Percentiles rank a stretch among this genome's conserved stretches.
Evolutionary conservation across 2,888 invertebrate genomes (phyloP).

Genomic region (Cheilosia urbana): DNA sequence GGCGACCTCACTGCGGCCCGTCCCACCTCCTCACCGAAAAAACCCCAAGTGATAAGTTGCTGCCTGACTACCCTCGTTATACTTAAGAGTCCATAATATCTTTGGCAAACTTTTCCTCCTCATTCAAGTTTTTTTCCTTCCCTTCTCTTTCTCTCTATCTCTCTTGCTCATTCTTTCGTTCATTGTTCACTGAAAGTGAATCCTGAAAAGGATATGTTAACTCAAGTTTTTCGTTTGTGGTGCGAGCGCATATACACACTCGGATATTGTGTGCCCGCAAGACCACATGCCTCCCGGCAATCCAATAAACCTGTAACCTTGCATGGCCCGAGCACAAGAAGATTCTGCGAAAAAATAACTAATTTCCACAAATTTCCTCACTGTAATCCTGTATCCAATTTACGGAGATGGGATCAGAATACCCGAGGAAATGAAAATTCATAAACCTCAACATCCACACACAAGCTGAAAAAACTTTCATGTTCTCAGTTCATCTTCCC

Average conservation of each 20-base stretch:
- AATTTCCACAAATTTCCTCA: conserved; percentile 75
- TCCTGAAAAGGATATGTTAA: conserved; percentile 67
- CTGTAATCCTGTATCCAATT: conserved; percentile 75
- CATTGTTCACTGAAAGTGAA: conserved; percentile 29
- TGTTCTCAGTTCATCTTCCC: conserved; percentile 9
- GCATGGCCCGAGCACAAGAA: neutral
- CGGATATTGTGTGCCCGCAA: conserved; percentile 41
- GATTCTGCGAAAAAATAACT: conserved; percentile 57
- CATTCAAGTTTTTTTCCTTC: conserved; percentile 42
- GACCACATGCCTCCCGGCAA: conserved; percentile 67
- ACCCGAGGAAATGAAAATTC: conserved; percentile 75
- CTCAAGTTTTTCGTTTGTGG: conserved; percentile 51
- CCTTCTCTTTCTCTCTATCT: neutral
- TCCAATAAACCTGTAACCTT: conserved; percentile 67
- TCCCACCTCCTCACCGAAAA: neutral
- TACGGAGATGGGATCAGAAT: conserved; percentile 73
- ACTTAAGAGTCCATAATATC: conserved; percentile 75
- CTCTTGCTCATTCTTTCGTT: neutral
- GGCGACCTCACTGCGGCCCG: conserved; percentile 3
- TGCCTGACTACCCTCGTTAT: conserved; percentile 74
- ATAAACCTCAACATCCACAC: conserved; percentile 57
- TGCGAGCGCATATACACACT: conserved; percentile 25
- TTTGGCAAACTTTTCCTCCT: conserved; percentile 72
- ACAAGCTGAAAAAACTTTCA: conserved; percentile 33
- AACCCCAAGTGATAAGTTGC: conserved; percentile 73